A percentile compares a stretch with the other conserved stretches of the same genome.
These are phyloP conservation scores for Arenaria interpres DNA, from an alignment of 2,113 vertebrate genomes.

Conservation along the genomic window DNA sequence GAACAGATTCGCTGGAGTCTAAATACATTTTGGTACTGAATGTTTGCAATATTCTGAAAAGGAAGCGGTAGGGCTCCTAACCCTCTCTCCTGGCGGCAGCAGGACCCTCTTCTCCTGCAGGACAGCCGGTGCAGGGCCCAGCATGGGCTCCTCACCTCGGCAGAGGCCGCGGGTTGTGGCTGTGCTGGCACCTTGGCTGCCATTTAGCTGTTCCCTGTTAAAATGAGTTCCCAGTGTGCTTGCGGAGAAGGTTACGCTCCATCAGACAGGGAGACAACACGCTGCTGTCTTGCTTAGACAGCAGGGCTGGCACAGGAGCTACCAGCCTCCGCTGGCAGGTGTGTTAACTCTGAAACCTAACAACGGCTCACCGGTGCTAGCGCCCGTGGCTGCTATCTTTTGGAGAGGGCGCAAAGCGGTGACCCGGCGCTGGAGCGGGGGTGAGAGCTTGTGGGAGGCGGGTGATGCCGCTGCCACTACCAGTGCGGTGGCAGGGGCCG, in stretches of 20 bases:
- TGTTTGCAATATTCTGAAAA: background rate
- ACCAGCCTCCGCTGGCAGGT: background rate
- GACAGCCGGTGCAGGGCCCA: background rate
- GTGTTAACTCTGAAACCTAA: background rate
- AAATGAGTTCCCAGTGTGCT: background rate
- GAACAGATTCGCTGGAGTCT: background rate
- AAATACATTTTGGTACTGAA: background rate
- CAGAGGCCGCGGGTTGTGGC: background rate
- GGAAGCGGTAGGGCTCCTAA: background rate
- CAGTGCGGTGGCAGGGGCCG: rapidly evolving
- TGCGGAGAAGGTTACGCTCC: background rate
- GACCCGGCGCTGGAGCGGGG: rapidly evolving
- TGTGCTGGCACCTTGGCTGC: background rate
- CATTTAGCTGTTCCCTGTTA: background rate
- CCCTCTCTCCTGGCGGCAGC: background rate
- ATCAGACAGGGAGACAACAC: background rate
- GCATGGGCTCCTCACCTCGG: rapidly evolving
- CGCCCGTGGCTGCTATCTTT: background rate
- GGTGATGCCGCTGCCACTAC: background rate
- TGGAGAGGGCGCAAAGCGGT: rapidly evolving
- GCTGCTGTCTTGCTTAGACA: background rate
- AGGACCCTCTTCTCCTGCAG: background rate
- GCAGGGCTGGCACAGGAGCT: background rate
- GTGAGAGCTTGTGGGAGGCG: rapidly evolving
- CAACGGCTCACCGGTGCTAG: background rate